Evolutionary conservation across 2,888 invertebrate genomes (phyloP).

Genomic region (Tetragnatha montana): DNA sequence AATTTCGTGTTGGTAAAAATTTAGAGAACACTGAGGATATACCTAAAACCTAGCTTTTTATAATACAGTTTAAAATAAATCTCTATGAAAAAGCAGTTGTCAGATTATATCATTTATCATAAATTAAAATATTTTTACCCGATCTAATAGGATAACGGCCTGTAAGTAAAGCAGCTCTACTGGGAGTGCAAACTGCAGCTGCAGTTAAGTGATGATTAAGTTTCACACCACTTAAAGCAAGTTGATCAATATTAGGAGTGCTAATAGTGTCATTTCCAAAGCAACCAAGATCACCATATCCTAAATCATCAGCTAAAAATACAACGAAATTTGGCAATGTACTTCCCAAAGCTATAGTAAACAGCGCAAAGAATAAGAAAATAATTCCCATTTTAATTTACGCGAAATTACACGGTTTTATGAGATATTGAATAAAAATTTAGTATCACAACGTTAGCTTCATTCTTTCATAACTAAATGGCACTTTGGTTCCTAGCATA

Average conservation of each 20-base stretch:
- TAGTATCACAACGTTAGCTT: no score
- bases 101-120: no score
- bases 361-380: not conserved
- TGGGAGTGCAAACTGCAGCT: constrained; percentile 78
- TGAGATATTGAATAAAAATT: no score
- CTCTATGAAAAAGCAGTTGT: no score
- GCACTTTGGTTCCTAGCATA: no score
- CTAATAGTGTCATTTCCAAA: constrained; percentile 77
- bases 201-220: constrained; percentile 78
- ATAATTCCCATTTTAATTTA: not conserved
- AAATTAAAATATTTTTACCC: constrained; percentile 72
- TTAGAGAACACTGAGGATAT: no score
- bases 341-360: not conserved
- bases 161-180: constrained; percentile 78
- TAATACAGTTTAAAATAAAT: no score
- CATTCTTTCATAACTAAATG: no score
- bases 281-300: constrained; percentile 77
- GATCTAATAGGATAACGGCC: constrained; percentile 76
- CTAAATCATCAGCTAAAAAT: constrained; percentile 79
- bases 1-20: no score
- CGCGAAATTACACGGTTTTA: not conserved
- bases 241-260: constrained; percentile 77
- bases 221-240: constrained; percentile 77
- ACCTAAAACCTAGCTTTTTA: no score
- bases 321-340: constrained; percentile 78